Conservation (phyloP, 2,888 invertebrate species). For the Aphodius granarius region DNA sequence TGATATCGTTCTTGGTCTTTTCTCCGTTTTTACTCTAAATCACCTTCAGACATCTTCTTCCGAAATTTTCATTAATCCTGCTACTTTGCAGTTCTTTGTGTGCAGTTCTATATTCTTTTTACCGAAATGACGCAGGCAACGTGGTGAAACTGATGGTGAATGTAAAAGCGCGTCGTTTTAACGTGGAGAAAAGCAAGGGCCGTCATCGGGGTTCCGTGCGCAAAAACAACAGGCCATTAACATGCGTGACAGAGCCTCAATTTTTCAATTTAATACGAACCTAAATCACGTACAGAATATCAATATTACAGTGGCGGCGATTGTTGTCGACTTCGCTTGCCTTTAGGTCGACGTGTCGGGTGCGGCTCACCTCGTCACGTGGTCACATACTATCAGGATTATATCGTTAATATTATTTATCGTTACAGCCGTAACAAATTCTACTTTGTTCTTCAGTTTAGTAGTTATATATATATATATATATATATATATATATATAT, state of each 20-base stretch:
- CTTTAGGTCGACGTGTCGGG: not conserved
- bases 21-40: too few relatives aligned
- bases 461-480: too few relatives aligned
- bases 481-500: too few relatives aligned
- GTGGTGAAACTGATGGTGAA: not conserved
- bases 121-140: too few relatives aligned
- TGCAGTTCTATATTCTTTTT: too few relatives aligned
- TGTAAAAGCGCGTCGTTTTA: not conserved
- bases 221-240: slow-evolving; percentile 13
- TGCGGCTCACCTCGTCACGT: not conserved
- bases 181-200: not conserved
- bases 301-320: not conserved
- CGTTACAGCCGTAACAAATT: too few relatives aligned
- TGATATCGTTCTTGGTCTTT: too few relatives aligned
- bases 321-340: too few relatives aligned
- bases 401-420: not conserved
- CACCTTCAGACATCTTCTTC: too few relatives aligned
- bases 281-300: slow-evolving; percentile 9
- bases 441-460: too few relatives aligned
- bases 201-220: not conserved
- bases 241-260: slow-evolving; percentile 13
- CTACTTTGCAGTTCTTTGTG: too few relatives aligned
- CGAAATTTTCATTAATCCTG: too few relatives aligned
- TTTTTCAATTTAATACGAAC: slow-evolving; percentile 12
- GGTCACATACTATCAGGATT: not conserved